A percentile compares a stretch with the other conserved stretches of the same genome.
Evolutionary conservation across 2,888 invertebrate genomes (phyloP).

Genomic region (Rhimphoctona megacephalus): DNA sequence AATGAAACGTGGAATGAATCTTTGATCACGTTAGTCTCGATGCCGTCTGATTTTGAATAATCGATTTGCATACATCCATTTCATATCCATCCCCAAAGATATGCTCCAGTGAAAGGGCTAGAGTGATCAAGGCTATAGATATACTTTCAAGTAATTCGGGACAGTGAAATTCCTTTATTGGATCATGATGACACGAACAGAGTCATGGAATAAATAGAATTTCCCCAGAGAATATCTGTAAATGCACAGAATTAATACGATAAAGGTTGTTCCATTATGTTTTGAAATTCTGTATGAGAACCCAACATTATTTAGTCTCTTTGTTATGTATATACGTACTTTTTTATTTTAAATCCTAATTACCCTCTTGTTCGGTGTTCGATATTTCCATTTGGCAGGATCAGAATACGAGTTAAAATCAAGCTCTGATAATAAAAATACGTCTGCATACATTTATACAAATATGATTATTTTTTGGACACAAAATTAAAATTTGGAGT

Average conservation of each 20-base stretch:
- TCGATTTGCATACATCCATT: not conserved
- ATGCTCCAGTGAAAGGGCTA: not conserved
- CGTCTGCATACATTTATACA: too few relatives aligned
- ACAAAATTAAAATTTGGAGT: too few relatives aligned
- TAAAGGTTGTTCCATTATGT: not conserved
- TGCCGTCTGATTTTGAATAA: not conserved
- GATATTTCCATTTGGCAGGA: not conserved
- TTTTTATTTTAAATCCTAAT: conserved; percentile 14
- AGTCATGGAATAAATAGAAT: not conserved
- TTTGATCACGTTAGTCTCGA: not conserved
- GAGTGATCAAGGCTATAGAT: not conserved
- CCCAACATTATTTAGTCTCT: conserved; percentile 9
- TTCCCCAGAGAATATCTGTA: not conserved
- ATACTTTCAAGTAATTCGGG: not conserved
- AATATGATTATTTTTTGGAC: too few relatives aligned
- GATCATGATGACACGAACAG: not conserved
- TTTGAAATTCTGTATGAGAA: conserved; percentile 13
- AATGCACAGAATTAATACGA: not conserved
- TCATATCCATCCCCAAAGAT: not conserved
- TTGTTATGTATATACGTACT: not conserved
- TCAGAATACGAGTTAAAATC: not conserved
- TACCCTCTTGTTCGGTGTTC: not conserved
- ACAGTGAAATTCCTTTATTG: not conserved
- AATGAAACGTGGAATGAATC: not conserved
- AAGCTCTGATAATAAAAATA: not conserved